These are phyloP conservation scores for Lomographa bimaculata DNA, from an alignment of 2,888 invertebrate species.

Conservation along the genomic window DNA sequence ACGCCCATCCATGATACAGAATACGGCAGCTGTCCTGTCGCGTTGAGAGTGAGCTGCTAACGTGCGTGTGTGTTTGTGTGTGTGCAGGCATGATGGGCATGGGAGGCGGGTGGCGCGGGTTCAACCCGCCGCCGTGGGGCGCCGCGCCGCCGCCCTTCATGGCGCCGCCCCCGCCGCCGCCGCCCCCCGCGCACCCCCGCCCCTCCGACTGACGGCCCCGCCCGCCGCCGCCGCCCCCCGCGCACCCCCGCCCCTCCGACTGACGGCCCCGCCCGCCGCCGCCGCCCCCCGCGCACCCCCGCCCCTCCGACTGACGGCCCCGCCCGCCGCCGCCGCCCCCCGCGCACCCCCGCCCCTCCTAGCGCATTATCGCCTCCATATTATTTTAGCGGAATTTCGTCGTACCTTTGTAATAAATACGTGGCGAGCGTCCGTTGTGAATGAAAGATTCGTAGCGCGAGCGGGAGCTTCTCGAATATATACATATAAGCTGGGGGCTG, in stretches of 20 bases:
- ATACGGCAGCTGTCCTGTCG: too few species aligned
- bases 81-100: conserved; percentile 61
- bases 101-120: conserved; percentile 50
- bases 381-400: too few species aligned
- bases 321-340: not conserved
- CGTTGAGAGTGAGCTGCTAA: too few species aligned
- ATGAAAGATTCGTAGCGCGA: too few species aligned
- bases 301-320: conserved; percentile 44
- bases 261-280: conserved; percentile 10
- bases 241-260: conserved; percentile 64
- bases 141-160: conserved; percentile 68
- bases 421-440: too few species aligned
- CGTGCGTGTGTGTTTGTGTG: too few species aligned
- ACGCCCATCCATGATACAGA: too few species aligned
- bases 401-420: too few species aligned
- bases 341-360: conserved; percentile 67
- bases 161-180: conserved; percentile 79
- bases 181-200: conserved; percentile 76
- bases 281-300: conserved; percentile 58
- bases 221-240: not conserved
- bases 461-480: too few species aligned
- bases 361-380: too few species aligned
- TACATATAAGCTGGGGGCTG: too few species aligned
- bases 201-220: conserved; percentile 39
- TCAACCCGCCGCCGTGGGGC: conserved; percentile 67